These are phyloP conservation scores for Spinus pinus DNA, from an alignment of 2,797 vertebrate genomes.

Conservation along the genomic window DNA sequence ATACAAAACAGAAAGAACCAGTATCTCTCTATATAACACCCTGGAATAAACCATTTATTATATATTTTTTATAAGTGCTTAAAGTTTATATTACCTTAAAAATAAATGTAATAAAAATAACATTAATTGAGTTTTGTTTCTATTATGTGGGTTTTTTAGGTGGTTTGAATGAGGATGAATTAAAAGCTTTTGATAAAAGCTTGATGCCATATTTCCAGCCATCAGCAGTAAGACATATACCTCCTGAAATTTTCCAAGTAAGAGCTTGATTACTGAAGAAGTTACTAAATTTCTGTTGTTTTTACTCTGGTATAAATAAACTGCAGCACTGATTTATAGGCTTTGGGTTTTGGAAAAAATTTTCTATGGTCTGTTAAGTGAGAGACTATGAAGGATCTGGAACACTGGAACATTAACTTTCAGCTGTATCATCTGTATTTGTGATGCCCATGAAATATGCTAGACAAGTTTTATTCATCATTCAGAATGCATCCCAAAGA, in stretches of 20 bases:
- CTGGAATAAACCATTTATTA: not conserved
- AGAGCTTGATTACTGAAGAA: constrained; percentile 46
- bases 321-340: not conserved
- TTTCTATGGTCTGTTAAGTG: not conserved
- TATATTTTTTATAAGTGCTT: not conserved
- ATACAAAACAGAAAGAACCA: not conserved
- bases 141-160: constrained; percentile 57
- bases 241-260: constrained; percentile 79
- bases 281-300: not conserved
- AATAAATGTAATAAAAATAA: not conserved
- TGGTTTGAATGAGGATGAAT: constrained; percentile 77
- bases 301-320: not conserved
- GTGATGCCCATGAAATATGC: not conserved
- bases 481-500: not conserved
- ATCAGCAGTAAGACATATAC: constrained; percentile 72
- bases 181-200: constrained; percentile 69
- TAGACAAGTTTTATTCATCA: not conserved
- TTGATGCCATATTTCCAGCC: constrained; percentile 81
- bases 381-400: not conserved
- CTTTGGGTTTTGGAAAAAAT: not conserved
- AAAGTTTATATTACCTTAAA: not conserved
- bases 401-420: not conserved
- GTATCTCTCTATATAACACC: not conserved
- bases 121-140: not conserved
- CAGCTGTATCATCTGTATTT: not conserved